Percentiles rank a stretch among this genome's conserved stretches.
These are phyloP conservation scores for Huso huso DNA, from an alignment of 2,797 vertebrate species.

Conservation along the genomic window DNA sequence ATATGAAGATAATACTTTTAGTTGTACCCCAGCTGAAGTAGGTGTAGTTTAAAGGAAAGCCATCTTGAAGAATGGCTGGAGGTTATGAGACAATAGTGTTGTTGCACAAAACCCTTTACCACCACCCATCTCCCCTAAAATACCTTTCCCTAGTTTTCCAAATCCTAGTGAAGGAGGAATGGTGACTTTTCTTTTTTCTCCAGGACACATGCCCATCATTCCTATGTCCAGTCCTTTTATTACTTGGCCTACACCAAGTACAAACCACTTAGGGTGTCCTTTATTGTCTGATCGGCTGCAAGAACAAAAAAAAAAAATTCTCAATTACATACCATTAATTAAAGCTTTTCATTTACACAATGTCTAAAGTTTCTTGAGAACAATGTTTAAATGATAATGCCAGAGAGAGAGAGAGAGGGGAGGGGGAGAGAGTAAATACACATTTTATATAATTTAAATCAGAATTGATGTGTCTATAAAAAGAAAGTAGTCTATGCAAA, in stretches of 20 bases:
- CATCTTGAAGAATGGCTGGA: too few species aligned
- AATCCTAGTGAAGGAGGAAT: constrained; percentile 80
- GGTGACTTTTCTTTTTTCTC: constrained; percentile 83
- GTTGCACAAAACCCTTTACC: background rate
- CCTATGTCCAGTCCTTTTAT: constrained; percentile 88
- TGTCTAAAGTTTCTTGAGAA: too few species aligned
- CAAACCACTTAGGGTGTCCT: constrained; percentile 92
- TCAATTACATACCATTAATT: too few species aligned
- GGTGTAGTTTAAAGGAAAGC: too few species aligned
- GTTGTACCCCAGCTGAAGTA: too few species aligned
- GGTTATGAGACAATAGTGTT: background rate
- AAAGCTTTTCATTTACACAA: too few species aligned
- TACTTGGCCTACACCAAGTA: constrained; percentile 86
- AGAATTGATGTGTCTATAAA: background rate
- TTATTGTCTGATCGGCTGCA: constrained; percentile 75
- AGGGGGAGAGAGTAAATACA: background rate
- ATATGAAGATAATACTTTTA: too few species aligned
- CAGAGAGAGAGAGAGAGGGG: too few species aligned
- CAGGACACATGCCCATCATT: constrained; percentile 86
- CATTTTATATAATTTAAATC: background rate
- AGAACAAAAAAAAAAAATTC: background rate
- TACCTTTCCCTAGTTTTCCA: constrained; percentile 81
- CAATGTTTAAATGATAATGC: background rate
- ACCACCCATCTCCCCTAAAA: constrained; percentile 12
- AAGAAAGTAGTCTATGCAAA: background rate